Conservation (phyloP, 1,140 invertebrate genomes). For the Zaprionus tsacasi region DNA sequence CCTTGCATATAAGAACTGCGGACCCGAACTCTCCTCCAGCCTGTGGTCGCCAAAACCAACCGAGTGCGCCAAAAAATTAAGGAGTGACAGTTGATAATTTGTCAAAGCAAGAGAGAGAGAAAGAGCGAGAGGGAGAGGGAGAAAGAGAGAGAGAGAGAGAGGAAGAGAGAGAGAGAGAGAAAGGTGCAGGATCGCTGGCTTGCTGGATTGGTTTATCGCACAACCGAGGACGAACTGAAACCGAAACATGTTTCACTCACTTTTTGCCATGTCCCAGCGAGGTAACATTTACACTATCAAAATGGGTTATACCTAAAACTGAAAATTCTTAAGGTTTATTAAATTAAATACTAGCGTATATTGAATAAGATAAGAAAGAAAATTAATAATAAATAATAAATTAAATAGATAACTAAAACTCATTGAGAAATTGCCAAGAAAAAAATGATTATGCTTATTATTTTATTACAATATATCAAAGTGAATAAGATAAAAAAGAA, state of each 20-base stretch:
- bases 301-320: background rate
- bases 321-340: background rate
- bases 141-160: conserved; percentile 1
- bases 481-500: too few relatives aligned
- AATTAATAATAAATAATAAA: too few relatives aligned
- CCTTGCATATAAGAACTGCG: background rate
- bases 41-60: conserved; percentile 42
- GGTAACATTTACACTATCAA: conserved; percentile 4
- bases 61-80: conserved; percentile 80
- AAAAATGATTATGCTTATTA: too few relatives aligned
- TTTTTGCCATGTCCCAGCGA: background rate
- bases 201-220: conserved; percentile 6
- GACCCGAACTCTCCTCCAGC: background rate
- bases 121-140: conserved; percentile 6
- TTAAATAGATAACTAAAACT: too few relatives aligned
- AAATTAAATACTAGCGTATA: background rate
- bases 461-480: too few relatives aligned
- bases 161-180: conserved; percentile 11
- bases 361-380: too few relatives aligned
- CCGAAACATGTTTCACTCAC: conserved; percentile 61
- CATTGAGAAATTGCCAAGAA: too few relatives aligned
- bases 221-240: conserved; percentile 21
- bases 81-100: conserved; percentile 82
- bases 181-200: conserved; percentile 9
- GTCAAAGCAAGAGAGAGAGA: conserved; percentile 63